Evolutionary conservation across 2,113 vertebrate species (phyloP).

Genomic region (Aplodontia rufa): DNA sequence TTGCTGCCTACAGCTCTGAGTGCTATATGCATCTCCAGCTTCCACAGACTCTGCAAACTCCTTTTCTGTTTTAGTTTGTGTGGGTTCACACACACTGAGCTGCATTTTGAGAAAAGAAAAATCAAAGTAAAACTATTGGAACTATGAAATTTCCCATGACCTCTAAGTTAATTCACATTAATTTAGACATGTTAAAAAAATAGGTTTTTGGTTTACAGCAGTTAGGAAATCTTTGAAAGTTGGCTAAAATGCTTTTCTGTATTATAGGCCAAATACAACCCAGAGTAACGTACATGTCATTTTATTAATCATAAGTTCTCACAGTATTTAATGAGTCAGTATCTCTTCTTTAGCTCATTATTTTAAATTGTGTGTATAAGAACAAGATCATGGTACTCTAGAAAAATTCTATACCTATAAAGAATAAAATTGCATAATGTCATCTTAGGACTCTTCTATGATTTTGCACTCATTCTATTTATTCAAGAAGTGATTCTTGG

Average conservation of each 20-base stretch:
- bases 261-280: not conserved
- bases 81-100: not conserved
- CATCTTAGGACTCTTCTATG: not conserved
- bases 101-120: not conserved
- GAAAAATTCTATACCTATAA: not conserved
- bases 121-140: conserved; percentile 46
- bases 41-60: conserved; percentile 2
- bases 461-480: not conserved
- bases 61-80: not conserved
- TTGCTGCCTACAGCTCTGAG: not conserved
- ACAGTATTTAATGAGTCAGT: not conserved
- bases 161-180: conserved; percentile 33
- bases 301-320: not conserved
- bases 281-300: not conserved
- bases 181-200: not conserved
- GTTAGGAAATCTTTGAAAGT: conserved; percentile 33
- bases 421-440: not conserved
- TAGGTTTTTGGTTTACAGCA: not conserved
- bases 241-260: not conserved
- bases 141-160: conserved; percentile 6
- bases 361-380: conserved; percentile 8
- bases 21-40: not conserved
- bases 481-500: not conserved
- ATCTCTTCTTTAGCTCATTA: not conserved
- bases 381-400: not conserved